phyloP scores from a whole-genome alignment of 1,140 invertebrate species.

The Nasonia giraulti region DNA sequence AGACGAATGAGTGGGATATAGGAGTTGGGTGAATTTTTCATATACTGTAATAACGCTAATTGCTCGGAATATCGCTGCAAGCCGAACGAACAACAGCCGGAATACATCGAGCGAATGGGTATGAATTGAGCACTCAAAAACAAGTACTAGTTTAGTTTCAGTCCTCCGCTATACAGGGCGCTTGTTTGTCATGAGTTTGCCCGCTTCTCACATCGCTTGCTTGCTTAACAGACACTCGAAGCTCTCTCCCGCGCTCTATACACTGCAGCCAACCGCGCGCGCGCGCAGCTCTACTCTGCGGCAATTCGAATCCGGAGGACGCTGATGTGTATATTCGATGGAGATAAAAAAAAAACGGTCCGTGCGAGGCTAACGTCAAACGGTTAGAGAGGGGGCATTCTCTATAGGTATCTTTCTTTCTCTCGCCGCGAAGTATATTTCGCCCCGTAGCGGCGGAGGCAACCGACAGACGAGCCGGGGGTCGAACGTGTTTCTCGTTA shows the following conservation, averaged over 20 bases:
- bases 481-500: slow-evolving; percentile 71
- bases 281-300: neutral
- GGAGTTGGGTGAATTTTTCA: neutral
- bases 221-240: neutral
- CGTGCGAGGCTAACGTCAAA: too few relatives aligned
- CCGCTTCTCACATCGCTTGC: neutral
- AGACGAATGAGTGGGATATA: neutral
- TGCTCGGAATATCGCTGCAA: too few relatives aligned
- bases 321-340: too few relatives aligned
- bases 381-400: too few relatives aligned
- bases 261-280: too few relatives aligned
- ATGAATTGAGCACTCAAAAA: neutral
- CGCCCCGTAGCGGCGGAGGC: neutral
- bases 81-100: neutral
- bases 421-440: slow-evolving; percentile 35
- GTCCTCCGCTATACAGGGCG: neutral
- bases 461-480: slow-evolving; percentile 29
- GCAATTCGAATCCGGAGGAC: neutral
- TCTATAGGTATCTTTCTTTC: neutral
- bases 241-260: too few relatives aligned
- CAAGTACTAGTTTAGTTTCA: slow-evolving; percentile 1
- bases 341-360: too few relatives aligned
- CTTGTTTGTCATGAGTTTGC: neutral
- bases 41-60: too few relatives aligned
- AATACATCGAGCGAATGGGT: neutral